Conservation (phyloP, 53 echinoderm and acorn worm genomes). For the Glandiceps talaboti region DNA sequence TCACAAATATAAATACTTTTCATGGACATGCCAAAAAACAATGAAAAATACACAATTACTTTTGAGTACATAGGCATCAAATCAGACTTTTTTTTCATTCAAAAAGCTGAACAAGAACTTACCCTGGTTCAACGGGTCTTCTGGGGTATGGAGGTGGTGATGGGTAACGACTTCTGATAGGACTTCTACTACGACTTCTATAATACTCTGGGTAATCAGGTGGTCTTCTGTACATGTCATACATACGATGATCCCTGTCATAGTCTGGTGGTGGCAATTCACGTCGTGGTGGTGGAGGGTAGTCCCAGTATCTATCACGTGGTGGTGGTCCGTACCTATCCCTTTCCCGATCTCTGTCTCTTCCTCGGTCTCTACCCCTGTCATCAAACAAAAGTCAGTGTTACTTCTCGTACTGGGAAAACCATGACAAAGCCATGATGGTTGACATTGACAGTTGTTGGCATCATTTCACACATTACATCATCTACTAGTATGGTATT, state of each 20-base stretch:
- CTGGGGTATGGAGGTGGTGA: neutral
- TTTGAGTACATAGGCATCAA: neutral
- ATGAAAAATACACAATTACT: neutral
- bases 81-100: too few relatives aligned
- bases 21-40: too few relatives aligned
- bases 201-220: neutral
- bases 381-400: neutral
- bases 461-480: too few relatives aligned
- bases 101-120: too few relatives aligned
- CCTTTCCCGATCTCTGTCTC: neutral
- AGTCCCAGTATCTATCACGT: neutral
- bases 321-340: neutral
- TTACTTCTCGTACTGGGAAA: too few relatives aligned
- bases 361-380: neutral
- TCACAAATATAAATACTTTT: too few relatives aligned
- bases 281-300: neutral
- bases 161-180: neutral
- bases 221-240: neutral
- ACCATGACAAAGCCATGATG: too few relatives aligned
- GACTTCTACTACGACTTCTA: neutral
- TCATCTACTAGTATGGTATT: too few relatives aligned
- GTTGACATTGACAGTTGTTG: too few relatives aligned
- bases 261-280: slow-evolving; percentile 1
- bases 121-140: neutral
- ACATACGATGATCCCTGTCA: neutral